phyloP scores from a whole-genome alignment of 2,113 vertebrate genomes.

The Sisor rabdophorus region DNA sequence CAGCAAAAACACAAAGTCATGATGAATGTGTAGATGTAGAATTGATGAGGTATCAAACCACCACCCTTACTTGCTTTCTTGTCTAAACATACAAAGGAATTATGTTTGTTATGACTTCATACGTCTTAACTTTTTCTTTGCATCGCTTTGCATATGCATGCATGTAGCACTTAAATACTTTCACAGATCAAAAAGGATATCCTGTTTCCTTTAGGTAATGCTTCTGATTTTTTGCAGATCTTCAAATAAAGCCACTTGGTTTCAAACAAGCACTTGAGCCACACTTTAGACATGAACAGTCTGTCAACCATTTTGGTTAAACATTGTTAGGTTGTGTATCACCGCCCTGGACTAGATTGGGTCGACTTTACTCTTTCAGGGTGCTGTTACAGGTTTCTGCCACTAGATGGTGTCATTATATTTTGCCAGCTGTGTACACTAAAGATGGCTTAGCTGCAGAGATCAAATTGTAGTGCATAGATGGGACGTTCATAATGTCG shows the following conservation, averaged over 20 bases:
- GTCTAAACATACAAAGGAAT: slow-evolving; percentile 21
- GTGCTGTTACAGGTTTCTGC: slow-evolving; percentile 66
- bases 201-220: slow-evolving; percentile 11
- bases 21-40: slow-evolving; percentile 51
- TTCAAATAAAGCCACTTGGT: slow-evolving; percentile 61
- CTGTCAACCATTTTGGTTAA: neutral
- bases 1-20: slow-evolving; percentile 37
- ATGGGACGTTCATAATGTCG: slow-evolving; percentile 73
- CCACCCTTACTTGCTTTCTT: slow-evolving; percentile 13
- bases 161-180: slow-evolving; percentile 50
- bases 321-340: slow-evolving; percentile 37
- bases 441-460: slow-evolving; percentile 53
- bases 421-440: slow-evolving; percentile 46
- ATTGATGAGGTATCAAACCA: slow-evolving; percentile 21
- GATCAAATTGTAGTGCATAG: slow-evolving; percentile 60
- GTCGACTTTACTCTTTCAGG: slow-evolving; percentile 39
- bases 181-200: neutral
- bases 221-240: slow-evolving; percentile 12
- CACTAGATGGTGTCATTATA: slow-evolving; percentile 63
- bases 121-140: slow-evolving; percentile 20
- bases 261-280: slow-evolving; percentile 69
- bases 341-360: neutral
- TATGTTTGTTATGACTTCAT: neutral
- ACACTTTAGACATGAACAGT: neutral
- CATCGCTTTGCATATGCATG: neutral